Conservation (phyloP, 2,888 invertebrate genomes). For the Nysson spinosus region DNA sequence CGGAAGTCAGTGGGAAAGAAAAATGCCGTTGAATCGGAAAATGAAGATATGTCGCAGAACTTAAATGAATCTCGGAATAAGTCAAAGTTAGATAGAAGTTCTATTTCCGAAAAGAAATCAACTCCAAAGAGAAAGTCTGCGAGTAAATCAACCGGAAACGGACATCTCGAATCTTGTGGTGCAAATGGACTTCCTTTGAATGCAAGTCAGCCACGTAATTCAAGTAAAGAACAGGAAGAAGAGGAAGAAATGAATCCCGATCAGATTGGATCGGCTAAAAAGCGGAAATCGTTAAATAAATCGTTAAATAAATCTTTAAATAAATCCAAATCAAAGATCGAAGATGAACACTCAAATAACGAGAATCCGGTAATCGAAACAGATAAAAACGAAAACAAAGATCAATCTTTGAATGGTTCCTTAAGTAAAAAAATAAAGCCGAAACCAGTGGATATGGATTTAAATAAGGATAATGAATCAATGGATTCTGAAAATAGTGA, state of each 20-base stretch:
- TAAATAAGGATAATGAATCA: neutral
- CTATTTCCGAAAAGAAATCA: neutral
- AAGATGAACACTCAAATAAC: conserved; percentile 1
- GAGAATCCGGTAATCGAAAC: neutral
- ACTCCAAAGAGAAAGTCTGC: conserved; percentile 3
- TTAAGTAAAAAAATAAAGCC: conserved; percentile 9
- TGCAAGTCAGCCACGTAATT: neutral
- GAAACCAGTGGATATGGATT: neutral
- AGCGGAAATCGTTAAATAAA: conserved; percentile 24
- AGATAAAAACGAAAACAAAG: conserved; percentile 2
- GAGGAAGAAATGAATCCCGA: too few species aligned
- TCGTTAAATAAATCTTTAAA: conserved; percentile 10
- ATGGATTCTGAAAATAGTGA: neutral
- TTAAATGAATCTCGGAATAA: neutral
- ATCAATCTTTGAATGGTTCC: conserved; percentile 15
- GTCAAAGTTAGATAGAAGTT: conserved; percentile 4
- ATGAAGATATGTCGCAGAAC: neutral
- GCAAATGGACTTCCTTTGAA: neutral
- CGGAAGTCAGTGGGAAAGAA: neutral
- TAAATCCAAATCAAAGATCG: conserved; percentile 1
- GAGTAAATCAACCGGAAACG: conserved; percentile 13
- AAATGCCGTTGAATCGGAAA: neutral
- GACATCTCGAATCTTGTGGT: neutral
- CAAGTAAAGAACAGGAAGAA: conserved; percentile 8
- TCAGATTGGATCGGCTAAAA: conserved; percentile 20